phyloP scores from a whole-genome alignment of 1,140 invertebrate genomes.

The Kradibia gibbosae region DNA sequence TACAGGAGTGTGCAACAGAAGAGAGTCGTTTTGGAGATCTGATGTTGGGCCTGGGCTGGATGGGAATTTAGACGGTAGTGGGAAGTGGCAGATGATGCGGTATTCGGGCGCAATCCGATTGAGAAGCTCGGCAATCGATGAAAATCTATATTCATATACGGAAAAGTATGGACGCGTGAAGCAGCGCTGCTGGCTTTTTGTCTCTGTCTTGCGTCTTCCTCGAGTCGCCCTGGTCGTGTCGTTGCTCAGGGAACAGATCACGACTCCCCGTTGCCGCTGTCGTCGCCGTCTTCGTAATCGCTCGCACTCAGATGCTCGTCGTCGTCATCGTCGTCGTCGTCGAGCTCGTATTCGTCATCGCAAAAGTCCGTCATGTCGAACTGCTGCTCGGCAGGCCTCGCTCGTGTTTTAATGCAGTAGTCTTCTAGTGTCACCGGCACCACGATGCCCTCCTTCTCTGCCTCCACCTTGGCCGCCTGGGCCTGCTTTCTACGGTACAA shows the following conservation, averaged over 20 bases:
- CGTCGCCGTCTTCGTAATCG: slow-evolving; percentile 82
- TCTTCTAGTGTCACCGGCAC: slow-evolving; percentile 98
- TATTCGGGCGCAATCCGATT: slow-evolving; percentile 52
- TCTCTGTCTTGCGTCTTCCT: slow-evolving; percentile 25
- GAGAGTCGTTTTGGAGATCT: too few species aligned
- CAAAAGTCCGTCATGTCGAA: slow-evolving; percentile 94
- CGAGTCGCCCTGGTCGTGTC: not conserved
- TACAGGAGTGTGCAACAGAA: not conserved
- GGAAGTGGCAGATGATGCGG: too few species aligned
- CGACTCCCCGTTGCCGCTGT: slow-evolving; percentile 85
- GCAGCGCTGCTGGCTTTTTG: slow-evolving; percentile 23
- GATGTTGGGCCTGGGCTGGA: not conserved
- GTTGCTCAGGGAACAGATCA: slow-evolving; percentile 69
- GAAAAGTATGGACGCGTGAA: slow-evolving; percentile 46
- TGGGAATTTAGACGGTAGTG: not conserved
- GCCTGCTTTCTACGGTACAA: slow-evolving; percentile 90
- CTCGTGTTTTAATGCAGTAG: slow-evolving; percentile 94
- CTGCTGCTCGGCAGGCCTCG: slow-evolving; percentile 83
- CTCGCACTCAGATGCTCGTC: slow-evolving; percentile 76
- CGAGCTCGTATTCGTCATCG: slow-evolving; percentile 91
- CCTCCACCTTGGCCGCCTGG: slow-evolving; percentile 92
- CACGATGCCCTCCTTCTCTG: slow-evolving; percentile 95
- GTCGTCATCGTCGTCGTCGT: slow-evolving; percentile 82
- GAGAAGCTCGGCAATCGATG: slow-evolving; percentile 67
- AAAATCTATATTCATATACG: slow-evolving; percentile 59